Base-by-base conservation (phyloP, 2,113 vertebrate species). In the Onychostruthus taczanowskii region DNA sequence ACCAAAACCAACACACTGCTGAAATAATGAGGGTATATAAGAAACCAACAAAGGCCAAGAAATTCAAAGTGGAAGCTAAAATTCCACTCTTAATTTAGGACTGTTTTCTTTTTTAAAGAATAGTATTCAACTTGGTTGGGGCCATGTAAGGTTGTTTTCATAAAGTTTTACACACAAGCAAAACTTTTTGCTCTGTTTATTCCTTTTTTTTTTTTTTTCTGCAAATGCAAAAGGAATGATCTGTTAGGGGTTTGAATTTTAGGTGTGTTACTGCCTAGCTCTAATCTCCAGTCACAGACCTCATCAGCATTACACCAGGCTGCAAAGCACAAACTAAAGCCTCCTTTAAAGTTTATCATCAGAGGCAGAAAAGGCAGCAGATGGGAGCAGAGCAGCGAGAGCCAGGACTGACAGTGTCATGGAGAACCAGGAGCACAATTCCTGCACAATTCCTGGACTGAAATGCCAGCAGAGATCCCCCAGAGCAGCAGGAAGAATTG, bases 1-100 rank as follows among this genome's bases (percentile, higher is more conserved):
- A 94, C 94, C 95, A 96, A 96, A 89, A 97, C 8, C 85, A 97
- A 95, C 93, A 96, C 39, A 5, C 56, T 33, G 31, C 90, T 83
- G 64, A 88, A 96, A 95, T 96, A 95, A 95, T 80, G 75, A 95
- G 82, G 52, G 69, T 80, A 68, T 67, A 93, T 70, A 88, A 92
- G 87, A 87, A 78, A 95, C 61, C 88, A 93, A 78, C 76, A 93
- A 93, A 96, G 92, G 73, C 56, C 94, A 96, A 89, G 93, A 96
- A 95, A 96, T 92, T 90, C 68, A 46, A 87, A 91, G 64, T 41
- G 88, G 90, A 80, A 67, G 79, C 76, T 95, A 75, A 96, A 96
- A 95, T 95, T 95, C 83, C 88, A 93, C 88, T 75, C 87, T 73
- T 80, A 70, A 90, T 96, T 93, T 96, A 88, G 73, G 72, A 59